phyloP scores from a whole-genome alignment of 2,888 invertebrate genomes.

The Abrostola triplasia region DNA sequence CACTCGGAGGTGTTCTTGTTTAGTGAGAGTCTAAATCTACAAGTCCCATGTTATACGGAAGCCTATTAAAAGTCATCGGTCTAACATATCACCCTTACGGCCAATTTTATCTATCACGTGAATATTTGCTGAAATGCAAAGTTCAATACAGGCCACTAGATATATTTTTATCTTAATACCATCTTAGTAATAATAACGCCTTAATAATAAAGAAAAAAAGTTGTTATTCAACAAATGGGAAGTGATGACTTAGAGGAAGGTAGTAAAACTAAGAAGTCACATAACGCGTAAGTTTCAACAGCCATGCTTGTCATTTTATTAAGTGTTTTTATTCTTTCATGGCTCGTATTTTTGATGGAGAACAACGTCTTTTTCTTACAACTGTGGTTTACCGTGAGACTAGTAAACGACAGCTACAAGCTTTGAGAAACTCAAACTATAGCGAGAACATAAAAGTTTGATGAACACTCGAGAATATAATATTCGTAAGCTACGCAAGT shows the following conservation, averaged over 20 bases:
- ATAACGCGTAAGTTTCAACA: constrained; percentile 52
- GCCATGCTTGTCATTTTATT: constrained; percentile 38
- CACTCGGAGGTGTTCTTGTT: no score
- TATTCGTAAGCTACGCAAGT: no score
- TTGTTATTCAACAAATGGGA: constrained; percentile 33
- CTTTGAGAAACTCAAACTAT: no score
- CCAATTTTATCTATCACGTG: neutral
- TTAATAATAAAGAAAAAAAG: constrained; percentile 7
- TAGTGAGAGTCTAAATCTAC: no score
- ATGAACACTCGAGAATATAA: no score
- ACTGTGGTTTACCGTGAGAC: neutral
- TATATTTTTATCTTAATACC: neutral
- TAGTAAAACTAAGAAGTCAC: constrained; percentile 47
- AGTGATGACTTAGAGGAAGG: constrained; percentile 29
- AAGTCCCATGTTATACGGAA: no score
- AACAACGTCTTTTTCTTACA: constrained; percentile 16
- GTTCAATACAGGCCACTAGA: neutral
- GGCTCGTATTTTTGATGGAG: constrained; percentile 27
- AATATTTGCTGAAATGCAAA: neutral
- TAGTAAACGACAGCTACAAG: no score
- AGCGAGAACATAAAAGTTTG: no score
- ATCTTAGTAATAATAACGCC: neutral
- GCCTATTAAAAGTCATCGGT: no score
- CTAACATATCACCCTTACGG: no score
- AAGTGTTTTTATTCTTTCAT: constrained; percentile 44